These are phyloP conservation scores for Chrysomallon squamiferum DNA, from an alignment of 1,140 invertebrate genomes.

Conservation along the genomic window DNA sequence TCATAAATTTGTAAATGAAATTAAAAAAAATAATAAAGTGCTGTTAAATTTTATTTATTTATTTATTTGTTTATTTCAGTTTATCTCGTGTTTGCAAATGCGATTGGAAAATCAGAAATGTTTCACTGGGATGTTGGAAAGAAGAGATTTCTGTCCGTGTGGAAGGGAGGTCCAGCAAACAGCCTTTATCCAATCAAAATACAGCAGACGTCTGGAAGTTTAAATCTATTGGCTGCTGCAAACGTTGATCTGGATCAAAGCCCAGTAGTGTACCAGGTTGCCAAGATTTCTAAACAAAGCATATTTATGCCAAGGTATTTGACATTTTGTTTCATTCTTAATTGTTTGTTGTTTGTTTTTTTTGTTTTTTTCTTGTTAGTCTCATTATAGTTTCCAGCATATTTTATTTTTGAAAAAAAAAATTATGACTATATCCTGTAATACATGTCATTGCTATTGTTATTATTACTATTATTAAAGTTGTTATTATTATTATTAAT, in stretches of 20 bases:
- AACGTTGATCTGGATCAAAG: slow-evolving; percentile 23
- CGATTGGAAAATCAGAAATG: slow-evolving; percentile 46
- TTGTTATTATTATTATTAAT: too few relatives aligned
- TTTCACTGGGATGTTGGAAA: slow-evolving; percentile 44
- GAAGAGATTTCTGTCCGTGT: slow-evolving; percentile 36
- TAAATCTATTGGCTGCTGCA: slow-evolving; percentile 38
- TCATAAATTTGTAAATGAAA: too few relatives aligned
- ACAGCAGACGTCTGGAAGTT: slow-evolving; percentile 28
- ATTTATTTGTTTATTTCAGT: slow-evolving; percentile 28
- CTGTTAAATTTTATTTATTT: neutral
- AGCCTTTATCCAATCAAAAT: slow-evolving; percentile 42
- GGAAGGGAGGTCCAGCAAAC: slow-evolving; percentile 38
- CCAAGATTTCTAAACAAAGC: slow-evolving; percentile 42
- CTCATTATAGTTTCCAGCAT: neutral
- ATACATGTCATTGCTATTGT: too few relatives aligned
- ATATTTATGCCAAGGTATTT: slow-evolving; percentile 55
- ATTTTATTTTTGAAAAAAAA: neutral
- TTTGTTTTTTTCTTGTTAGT: too few relatives aligned
- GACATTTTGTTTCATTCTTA: neutral
- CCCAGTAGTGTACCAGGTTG: slow-evolving; percentile 39
- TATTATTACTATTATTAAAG: too few relatives aligned
- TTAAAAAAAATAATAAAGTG: too few relatives aligned
- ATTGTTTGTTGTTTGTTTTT: too few relatives aligned
- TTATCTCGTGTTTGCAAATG: slow-evolving; percentile 45
- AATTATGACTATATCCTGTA: too few relatives aligned